Conservation (phyloP, 2,888 invertebrate species). For the Limnephilus lunatus region DNA sequence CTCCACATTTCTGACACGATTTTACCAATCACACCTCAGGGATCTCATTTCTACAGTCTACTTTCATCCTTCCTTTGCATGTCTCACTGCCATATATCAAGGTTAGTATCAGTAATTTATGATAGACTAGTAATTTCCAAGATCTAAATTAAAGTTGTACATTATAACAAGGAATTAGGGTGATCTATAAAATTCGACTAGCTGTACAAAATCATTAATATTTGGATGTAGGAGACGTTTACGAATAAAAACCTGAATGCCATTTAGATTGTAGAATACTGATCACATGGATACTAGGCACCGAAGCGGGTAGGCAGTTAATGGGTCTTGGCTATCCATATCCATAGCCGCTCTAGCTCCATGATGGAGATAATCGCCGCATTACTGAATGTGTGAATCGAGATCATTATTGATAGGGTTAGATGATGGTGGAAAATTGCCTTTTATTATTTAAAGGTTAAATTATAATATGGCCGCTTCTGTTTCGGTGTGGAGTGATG, state of each 20-base stretch:
- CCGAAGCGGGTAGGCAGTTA: not conserved
- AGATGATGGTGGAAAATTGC: constrained; percentile 39
- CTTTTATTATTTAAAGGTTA: constrained; percentile 38
- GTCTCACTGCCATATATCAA: too few species aligned
- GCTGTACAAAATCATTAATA: not conserved
- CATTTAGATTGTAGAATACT: not conserved
- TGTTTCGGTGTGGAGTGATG: constrained; percentile 10
- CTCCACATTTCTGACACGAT: too few species aligned
- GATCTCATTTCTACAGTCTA: too few species aligned
- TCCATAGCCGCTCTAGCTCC: constrained; percentile 49
- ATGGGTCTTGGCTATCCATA: not conserved
- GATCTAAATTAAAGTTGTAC: too few species aligned
- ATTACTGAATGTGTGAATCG: constrained; percentile 63
- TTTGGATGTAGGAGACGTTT: not conserved
- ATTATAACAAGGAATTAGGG: not conserved
- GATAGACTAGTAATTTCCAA: too few species aligned
- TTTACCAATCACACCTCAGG: too few species aligned
- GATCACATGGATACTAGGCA: not conserved
- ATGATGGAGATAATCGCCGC: constrained; percentile 53
- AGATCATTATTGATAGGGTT: constrained; percentile 60
- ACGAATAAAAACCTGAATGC: not conserved
- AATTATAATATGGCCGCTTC: constrained; percentile 35
- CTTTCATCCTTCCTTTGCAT: too few species aligned
- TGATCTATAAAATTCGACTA: not conserved
- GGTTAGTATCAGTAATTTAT: too few species aligned